Base-by-base conservation (phyloP, 2,888 invertebrate genomes). In the Creontiades dilutus region DNA sequence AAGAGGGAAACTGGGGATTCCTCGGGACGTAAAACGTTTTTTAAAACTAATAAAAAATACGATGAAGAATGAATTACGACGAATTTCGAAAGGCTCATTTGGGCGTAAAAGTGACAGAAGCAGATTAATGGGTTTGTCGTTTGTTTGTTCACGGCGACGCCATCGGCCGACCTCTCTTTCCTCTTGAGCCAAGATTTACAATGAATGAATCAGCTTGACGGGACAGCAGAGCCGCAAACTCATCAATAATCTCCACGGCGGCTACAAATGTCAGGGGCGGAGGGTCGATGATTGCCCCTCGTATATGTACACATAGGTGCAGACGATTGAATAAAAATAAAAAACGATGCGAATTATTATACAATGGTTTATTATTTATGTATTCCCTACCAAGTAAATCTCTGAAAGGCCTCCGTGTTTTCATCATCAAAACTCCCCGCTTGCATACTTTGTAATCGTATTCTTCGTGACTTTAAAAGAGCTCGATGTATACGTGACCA, bases 91-190 rank as follows among this genome's bases (percentile, higher is more conserved):
- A 23, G 27, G 68, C 68, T 85, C 85, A 61, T 85, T 57, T 37
- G 27, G 57, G 61, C n/a, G 61, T 37, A n/a, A 57, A 57, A 57
- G 57, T 55, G 85, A 85, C 85, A 85, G 37, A 28, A 14, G 85
- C 37, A 52, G 85, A 85, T 85, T 85, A 85, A 57, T 85, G 85
- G 85, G 85, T n/a, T 57, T 16, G 27, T 85, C 85, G 57, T 85
- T 61, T 57, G 85, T 85, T 85, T 55, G 52, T 37, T 55, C 48
- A n/a, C 57, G 13, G 1, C 57, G 57, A 85, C 37, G 57, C 28
- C 55, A 85, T 23, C 68, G 27, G n/a, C n/a, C 57, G 5, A n/a
- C 57, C 57, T 37, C 37, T 37, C 57, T 57, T 7, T n/a, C 23
- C 68, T 12, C 68, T 23, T 7, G 23, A 23, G 68, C 82, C 52